Evolutionary conservation across 2,797 vertebrate species (phyloP).

Genomic region (Anguilla anguilla): DNA sequence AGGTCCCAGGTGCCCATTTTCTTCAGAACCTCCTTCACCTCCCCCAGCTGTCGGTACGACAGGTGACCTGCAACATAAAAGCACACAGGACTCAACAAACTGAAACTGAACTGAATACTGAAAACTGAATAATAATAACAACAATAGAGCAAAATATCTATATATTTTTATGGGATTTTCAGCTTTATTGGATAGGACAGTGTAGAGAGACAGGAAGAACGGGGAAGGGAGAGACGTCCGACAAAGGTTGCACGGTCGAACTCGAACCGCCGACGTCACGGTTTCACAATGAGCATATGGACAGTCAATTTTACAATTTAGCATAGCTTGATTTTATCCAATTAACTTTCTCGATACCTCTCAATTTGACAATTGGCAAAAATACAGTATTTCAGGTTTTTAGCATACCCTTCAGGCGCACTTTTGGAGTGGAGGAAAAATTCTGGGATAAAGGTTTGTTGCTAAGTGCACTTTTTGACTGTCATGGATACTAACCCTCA

Average conservation of each 20-base stretch:
- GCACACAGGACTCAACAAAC: not conserved
- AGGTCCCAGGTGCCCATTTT: conserved; percentile 75
- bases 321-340: not conserved
- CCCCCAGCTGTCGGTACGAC: conserved; percentile 73
- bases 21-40: conserved; percentile 58
- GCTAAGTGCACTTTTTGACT: not conserved
- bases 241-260: too few species aligned
- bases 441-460: not conserved
- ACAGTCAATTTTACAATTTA: not conserved
- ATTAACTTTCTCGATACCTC: not conserved
- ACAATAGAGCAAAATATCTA: not conserved
- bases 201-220: too few species aligned
- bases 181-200: too few species aligned
- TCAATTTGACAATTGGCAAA: not conserved
- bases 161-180: too few species aligned
- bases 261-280: too few species aligned
- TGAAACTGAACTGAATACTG: too few species aligned
- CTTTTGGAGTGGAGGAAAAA: not conserved
- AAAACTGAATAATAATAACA: not conserved
- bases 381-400: not conserved
- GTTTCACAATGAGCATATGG: too few species aligned
- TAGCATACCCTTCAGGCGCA: not conserved
- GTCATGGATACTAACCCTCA: not conserved
- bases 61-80: conserved; percentile 65
- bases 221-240: too few species aligned